phyloP scores from a whole-genome alignment of 2,797 vertebrate species.

The Brachyalestes nurse region DNA sequence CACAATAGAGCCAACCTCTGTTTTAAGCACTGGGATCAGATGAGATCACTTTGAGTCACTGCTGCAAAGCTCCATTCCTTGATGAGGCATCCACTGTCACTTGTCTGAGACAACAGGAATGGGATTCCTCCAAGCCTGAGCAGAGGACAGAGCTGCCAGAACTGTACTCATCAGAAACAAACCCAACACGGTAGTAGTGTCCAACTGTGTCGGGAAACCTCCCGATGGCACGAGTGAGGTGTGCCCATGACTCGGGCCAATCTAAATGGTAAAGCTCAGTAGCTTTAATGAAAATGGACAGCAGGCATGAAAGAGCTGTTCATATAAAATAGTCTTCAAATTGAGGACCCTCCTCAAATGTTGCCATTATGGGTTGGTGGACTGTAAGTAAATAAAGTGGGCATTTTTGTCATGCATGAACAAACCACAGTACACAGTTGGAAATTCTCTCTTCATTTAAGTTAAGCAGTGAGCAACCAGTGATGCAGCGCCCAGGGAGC shows the following conservation, averaged over 20 bases:
- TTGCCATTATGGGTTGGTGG: background rate
- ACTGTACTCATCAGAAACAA: background rate
- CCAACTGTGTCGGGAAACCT: background rate
- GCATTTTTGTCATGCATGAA: no score
- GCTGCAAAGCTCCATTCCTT: background rate
- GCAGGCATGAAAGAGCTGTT: background rate
- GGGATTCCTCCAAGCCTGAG: background rate
- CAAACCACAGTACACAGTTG: no score
- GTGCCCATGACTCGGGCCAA: background rate
- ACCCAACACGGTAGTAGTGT: no score
- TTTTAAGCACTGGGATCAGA: constrained; percentile 29
- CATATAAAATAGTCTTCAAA: background rate
- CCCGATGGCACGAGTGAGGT: background rate
- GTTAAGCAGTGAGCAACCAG: no score
- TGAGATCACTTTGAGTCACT: constrained; percentile 36
- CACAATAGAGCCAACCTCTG: background rate
- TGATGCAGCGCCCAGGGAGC: no score
- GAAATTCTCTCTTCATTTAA: no score
- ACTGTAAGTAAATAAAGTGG: background rate
- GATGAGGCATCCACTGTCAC: background rate
- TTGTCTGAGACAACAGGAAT: background rate
- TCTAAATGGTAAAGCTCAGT: background rate
- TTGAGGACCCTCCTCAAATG: background rate
- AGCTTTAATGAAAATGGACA: background rate
- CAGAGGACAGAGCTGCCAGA: background rate